Evolutionary conservation across 2,113 vertebrate species (phyloP), one percentile per base, ranked within the genome.

Genomic region (Mola mola): DNA sequence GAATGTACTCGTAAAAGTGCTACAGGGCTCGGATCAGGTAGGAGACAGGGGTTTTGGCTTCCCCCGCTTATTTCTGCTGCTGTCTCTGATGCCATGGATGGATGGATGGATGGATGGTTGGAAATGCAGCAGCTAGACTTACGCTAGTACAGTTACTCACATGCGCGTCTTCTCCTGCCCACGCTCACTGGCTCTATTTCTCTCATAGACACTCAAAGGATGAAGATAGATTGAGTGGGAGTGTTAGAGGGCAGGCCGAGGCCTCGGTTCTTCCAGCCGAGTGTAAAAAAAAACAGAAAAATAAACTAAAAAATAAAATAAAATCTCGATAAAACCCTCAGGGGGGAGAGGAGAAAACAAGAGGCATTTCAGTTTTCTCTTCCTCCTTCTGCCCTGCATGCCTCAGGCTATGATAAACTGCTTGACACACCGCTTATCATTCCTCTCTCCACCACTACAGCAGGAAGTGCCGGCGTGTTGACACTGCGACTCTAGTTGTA

Each of bases 391-490:
- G 47, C 67, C 73, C 75, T 8, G 52, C 22, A 3, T 3, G 78
- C 82, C 84, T 36, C n/a, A 41, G 82, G 80, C 78, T 73, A 76
- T 47, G 63, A 79, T 70, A 76, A 79, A 56, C 59, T 68, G 72
- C 77, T 65, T 38, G 46, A 73, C 79, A 76, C 73, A 25, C 56
- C 28, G 68, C 76, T 87, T 59, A 79, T 72, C 77, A 3, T 21
- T 42, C 33, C 62, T 44, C 48, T 48, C 43, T 15, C 21, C 4
- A n/a, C 48, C 15, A n/a, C 46, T 19, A 19, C 52, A 26, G 5
- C 46, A n/a, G 53, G 13, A 16, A 3, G 58, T 1, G 58, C 53
- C 5, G 0, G 50, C 3, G 37, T 29, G 42, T 40, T 48, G 28
- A 63, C 52, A 38, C 70, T 1, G 46, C 3, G 17, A 52, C 17